Evolutionary conservation across 2,113 vertebrate species (phyloP).

Genomic region (Scortum barcoo): DNA sequence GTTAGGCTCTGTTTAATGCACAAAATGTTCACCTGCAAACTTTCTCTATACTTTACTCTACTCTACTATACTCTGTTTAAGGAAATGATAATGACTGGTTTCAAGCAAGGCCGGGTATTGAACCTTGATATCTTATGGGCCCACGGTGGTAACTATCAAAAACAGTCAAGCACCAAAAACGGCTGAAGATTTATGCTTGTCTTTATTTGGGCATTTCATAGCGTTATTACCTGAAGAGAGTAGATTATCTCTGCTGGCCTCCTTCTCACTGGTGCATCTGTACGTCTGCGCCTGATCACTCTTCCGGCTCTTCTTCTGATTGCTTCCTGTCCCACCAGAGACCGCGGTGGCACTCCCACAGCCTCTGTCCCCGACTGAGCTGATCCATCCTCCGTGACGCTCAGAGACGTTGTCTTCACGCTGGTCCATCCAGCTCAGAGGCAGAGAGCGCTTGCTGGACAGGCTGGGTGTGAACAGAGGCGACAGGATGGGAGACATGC

Average conservation of each 20-base stretch:
- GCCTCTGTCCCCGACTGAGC: constrained; percentile 6
- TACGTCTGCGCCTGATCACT: constrained; percentile 17
- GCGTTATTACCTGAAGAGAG: constrained; percentile 69
- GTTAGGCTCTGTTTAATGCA: too few species aligned
- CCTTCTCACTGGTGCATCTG: neutral
- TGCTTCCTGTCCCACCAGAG: neutral
- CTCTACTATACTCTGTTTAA: too few species aligned
- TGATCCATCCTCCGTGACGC: neutral
- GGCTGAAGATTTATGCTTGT: too few species aligned
- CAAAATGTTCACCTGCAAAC: too few species aligned
- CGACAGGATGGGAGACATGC: constrained; percentile 80
- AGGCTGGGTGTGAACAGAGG: constrained; percentile 76
- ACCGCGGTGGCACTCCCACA: too few species aligned
- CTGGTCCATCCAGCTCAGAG: constrained; percentile 42
- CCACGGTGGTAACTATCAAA: too few species aligned
- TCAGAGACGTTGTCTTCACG: constrained; percentile 1
- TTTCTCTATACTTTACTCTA: too few species aligned
- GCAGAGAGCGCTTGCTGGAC: constrained; percentile 79
- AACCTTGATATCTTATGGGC: too few species aligned
- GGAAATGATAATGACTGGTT: too few species aligned
- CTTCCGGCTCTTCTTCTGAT: constrained; percentile 12
- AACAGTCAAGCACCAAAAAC: too few species aligned
- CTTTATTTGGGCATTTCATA: too few species aligned
- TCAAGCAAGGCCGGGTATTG: too few species aligned
- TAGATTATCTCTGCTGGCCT: constrained; percentile 10